Evolutionary conservation across 2,888 invertebrate species (phyloP).

Genomic region (Conops quadrifasciatus): DNA sequence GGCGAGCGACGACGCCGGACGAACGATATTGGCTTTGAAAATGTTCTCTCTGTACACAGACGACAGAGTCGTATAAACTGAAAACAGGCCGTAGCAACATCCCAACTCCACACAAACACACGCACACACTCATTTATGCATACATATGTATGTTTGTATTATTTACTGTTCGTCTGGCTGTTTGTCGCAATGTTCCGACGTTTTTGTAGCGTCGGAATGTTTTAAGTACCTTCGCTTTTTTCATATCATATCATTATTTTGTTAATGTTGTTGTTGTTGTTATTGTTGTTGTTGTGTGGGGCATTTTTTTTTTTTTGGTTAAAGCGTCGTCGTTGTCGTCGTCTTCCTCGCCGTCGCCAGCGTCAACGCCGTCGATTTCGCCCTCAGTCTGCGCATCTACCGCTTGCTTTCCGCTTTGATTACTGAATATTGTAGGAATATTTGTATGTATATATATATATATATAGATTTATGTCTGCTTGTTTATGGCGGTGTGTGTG

Average conservation of each 20-base stretch:
- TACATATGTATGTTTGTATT: slow-evolving; percentile 18
- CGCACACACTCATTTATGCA: background rate
- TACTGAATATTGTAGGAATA: background rate
- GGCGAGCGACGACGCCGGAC: background rate
- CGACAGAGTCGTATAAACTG: too few relatives aligned
- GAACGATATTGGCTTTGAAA: slow-evolving; percentile 17
- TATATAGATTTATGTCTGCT: slow-evolving; percentile 21
- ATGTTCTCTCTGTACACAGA: background rate
- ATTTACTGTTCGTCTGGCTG: background rate
- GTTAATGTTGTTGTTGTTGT: too few relatives aligned
- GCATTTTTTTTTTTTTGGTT: background rate
- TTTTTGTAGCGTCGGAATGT: background rate
- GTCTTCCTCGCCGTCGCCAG: background rate
- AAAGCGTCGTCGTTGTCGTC: background rate
- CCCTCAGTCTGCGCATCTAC: background rate
- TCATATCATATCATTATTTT: background rate
- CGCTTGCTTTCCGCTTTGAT: slow-evolving; percentile 28
- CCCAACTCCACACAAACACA: slow-evolving; percentile 5
- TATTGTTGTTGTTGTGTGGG: too few relatives aligned
- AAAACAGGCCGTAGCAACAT: slow-evolving; percentile 11
- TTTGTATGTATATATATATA: slow-evolving; percentile 32
- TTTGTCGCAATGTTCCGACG: background rate
- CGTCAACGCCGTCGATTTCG: background rate
- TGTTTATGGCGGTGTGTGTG: slow-evolving; percentile 41
- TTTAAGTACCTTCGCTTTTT: background rate